Evolutionary conservation across 2,797 vertebrate genomes (phyloP).

Genomic region (Diglossa cyanea): DNA sequence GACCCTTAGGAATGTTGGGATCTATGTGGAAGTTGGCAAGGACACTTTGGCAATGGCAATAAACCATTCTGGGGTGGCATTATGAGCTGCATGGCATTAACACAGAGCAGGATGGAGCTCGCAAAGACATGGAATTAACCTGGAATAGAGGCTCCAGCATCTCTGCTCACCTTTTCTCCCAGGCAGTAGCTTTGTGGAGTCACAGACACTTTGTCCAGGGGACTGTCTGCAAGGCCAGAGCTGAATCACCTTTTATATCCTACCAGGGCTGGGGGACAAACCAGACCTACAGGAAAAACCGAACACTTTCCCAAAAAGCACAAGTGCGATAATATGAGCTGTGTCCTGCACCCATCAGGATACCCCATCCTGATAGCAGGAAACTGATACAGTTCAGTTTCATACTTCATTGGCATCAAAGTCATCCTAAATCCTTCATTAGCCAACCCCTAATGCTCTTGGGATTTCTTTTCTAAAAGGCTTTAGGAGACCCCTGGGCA

Average conservation of each 20-base stretch:
- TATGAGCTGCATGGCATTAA: neutral
- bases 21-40: accelerated
- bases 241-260: neutral
- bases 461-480: neutral
- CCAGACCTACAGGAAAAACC: neutral
- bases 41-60: neutral
- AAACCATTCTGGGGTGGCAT: neutral
- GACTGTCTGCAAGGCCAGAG: neutral
- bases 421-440: neutral
- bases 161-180: neutral
- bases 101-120: neutral
- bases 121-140: accelerated
- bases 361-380: neutral
- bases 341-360: neutral
- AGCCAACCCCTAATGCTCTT: neutral
- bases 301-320: neutral
- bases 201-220: neutral
- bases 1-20: neutral
- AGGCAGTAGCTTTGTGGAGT: neutral
- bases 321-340: neutral
- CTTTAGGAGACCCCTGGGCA: neutral
- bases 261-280: neutral
- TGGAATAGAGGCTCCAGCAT: neutral
- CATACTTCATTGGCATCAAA: neutral
- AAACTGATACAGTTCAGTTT: neutral